These are phyloP conservation scores for Nephotettix cincticeps DNA, from an alignment of 1,140 invertebrate genomes.

Conservation along the genomic window DNA sequence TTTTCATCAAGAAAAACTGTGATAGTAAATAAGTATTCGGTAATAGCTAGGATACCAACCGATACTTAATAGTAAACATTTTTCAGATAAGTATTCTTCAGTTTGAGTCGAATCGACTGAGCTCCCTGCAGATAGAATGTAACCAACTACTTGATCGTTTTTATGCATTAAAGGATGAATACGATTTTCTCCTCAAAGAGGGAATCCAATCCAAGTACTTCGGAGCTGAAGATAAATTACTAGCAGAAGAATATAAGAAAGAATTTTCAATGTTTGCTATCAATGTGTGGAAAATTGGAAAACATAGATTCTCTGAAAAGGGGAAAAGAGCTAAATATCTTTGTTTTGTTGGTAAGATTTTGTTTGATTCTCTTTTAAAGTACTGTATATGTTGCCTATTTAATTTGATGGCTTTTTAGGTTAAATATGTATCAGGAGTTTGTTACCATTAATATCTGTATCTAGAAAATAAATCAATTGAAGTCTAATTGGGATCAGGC, in stretches of 20 bases:
- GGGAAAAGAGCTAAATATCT: not conserved
- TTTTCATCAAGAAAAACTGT: no score
- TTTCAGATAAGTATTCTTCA: constrained; percentile 2
- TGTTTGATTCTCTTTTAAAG: not conserved
- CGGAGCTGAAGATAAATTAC: not conserved
- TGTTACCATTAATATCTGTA: not conserved
- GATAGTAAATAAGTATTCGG: no score
- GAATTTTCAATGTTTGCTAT: not conserved
- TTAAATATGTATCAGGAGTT: not conserved
- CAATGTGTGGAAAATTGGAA: not conserved
- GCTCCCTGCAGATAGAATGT: not conserved
- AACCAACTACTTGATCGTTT: not conserved
- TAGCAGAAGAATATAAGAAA: not conserved
- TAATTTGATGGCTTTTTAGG: not conserved
- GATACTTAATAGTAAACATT: no score
- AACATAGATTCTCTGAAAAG: not conserved
- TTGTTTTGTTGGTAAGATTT: not conserved
- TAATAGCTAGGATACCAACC: no score
- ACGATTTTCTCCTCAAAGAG: not conserved
- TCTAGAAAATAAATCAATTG: not conserved
- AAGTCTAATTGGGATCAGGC: not conserved
- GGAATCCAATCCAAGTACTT: not conserved
- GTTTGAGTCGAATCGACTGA: not conserved
- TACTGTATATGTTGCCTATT: not conserved
- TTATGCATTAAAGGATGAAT: not conserved